phyloP scores from a whole-genome alignment of 35 echinoderm and acorn worm species.

The Apostichopus japonicus region DNA sequence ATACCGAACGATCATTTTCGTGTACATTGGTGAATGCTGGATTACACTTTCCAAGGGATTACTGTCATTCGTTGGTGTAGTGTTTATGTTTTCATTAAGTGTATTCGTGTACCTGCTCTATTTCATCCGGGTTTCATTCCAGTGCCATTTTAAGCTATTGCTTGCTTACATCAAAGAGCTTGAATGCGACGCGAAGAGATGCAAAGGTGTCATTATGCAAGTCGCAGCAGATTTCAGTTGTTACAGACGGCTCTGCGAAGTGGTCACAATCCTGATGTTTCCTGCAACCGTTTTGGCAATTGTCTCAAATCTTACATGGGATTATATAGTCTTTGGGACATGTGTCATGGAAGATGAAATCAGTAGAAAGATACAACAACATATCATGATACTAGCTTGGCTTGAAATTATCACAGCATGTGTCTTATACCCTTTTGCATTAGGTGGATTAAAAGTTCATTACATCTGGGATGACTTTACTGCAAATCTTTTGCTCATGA shows the following conservation, averaged over 20 bases:
- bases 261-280: neutral
- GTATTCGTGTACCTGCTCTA: neutral
- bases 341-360: neutral
- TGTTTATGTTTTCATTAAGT: neutral
- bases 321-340: neutral
- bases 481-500: neutral
- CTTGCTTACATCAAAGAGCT: neutral
- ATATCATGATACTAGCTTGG: neutral
- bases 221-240: neutral
- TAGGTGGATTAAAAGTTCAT: neutral
- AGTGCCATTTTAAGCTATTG: neutral
- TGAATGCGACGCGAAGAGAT: neutral
- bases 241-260: neutral
- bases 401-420: neutral
- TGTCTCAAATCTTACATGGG: neutral
- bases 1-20: neutral
- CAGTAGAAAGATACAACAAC: neutral
- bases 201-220: neutral
- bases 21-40: neutral
- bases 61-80: too few relatives aligned
- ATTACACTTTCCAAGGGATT: neutral
- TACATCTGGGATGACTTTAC: slow-evolving; percentile 4
- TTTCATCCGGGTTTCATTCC: neutral
- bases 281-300: neutral
- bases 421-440: neutral